These are phyloP conservation scores for Colaptes auratus DNA, from an alignment of 2,113 vertebrate species.

Conservation along the genomic window DNA sequence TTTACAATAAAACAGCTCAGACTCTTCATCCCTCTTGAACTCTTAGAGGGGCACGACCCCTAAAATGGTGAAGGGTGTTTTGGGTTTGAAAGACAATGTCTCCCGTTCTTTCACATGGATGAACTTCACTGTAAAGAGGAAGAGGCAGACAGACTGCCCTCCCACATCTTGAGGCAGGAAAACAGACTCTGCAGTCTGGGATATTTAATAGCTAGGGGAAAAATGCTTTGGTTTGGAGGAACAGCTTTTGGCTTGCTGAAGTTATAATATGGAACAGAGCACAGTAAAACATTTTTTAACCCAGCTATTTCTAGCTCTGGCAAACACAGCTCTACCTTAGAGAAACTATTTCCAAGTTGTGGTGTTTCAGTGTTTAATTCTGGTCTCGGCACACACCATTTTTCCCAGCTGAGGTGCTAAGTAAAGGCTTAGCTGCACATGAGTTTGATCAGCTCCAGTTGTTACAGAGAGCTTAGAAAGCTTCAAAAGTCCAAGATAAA, in stretches of 20 bases:
- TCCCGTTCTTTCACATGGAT: background rate
- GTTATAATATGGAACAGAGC: slow-evolving; percentile 59
- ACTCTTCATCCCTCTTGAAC: background rate
- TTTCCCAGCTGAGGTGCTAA: background rate
- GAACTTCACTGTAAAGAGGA: background rate
- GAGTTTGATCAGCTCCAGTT: background rate
- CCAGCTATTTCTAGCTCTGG: slow-evolving; percentile 53
- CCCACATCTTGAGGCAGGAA: slow-evolving; percentile 45
- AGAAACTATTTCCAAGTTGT: background rate
- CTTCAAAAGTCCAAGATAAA: background rate
- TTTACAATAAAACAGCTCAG: background rate
- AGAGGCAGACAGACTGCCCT: background rate
- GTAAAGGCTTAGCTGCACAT: background rate
- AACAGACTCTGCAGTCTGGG: slow-evolving; percentile 40
- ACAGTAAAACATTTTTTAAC: slow-evolving; percentile 26
- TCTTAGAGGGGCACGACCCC: background rate
- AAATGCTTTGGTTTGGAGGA: slow-evolving; percentile 61
- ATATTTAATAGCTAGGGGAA: slow-evolving; percentile 56
- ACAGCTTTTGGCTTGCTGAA: slow-evolving; percentile 49
- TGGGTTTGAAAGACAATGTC: background rate
- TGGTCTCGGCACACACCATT: background rate
- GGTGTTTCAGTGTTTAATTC: background rate
- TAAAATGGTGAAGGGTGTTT: background rate
- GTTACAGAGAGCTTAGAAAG: background rate
- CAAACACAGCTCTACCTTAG: background rate